These are phyloP conservation scores for Pycnonotus jocosus DNA, from an alignment of 2,113 vertebrate genomes.

Conservation along the genomic window DNA sequence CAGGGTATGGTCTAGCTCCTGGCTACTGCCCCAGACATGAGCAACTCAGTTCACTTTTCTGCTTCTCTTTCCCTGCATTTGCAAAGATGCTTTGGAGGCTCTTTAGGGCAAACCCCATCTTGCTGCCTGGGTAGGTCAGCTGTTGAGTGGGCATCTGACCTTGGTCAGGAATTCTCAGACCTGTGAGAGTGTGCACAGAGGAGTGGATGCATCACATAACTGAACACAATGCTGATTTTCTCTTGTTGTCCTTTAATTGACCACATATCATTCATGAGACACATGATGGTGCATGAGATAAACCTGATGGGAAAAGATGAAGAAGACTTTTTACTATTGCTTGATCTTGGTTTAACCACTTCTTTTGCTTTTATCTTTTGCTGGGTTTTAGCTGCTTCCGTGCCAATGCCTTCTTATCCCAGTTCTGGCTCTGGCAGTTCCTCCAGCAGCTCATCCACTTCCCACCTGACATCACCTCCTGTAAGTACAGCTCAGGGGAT, in stretches of 20 bases:
- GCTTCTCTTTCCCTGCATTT: neutral
- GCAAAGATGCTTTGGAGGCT: neutral
- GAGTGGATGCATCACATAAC: neutral
- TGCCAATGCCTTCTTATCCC: constrained; percentile 81
- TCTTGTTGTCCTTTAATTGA: neutral
- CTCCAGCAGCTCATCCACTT: constrained; percentile 87
- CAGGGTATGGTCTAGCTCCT: neutral
- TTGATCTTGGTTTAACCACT: neutral
- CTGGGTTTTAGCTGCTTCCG: constrained; percentile 75
- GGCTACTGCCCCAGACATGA: neutral
- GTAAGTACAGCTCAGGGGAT: constrained; percentile 69
- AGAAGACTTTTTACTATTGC: neutral
- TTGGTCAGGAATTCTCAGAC: neutral
- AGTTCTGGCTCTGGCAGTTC: constrained; percentile 86
- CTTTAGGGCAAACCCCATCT: neutral
- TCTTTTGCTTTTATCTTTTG: neutral
- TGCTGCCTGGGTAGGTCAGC: neutral
- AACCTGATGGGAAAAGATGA: neutral
- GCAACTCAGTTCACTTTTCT: neutral
- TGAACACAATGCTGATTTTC: neutral
- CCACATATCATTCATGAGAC: neutral
- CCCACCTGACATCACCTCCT: constrained; percentile 87
- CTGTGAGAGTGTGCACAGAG: fast-evolving
- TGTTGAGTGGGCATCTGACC: neutral
- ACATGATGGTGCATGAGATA: neutral